These are phyloP conservation scores for Epicauta chinensis DNA, from an alignment of 1,140 invertebrate genomes.

Conservation along the genomic window DNA sequence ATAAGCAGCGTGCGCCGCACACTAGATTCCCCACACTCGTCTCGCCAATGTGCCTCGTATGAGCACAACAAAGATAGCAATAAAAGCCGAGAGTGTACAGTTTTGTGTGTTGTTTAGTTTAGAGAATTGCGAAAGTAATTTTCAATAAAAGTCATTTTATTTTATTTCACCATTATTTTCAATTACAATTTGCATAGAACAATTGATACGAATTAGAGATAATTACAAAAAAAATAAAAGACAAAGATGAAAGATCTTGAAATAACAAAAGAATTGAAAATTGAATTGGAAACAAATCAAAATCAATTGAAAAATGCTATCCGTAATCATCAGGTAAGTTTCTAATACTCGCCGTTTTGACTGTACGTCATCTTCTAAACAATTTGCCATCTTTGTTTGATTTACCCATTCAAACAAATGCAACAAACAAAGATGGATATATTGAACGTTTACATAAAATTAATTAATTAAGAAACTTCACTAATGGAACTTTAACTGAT, in stretches of 20 bases:
- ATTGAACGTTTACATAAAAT: background rate
- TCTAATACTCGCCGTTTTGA: conserved; percentile 13
- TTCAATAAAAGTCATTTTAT: background rate
- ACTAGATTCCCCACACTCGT: background rate
- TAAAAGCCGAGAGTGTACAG: conserved; percentile 4
- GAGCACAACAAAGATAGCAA: background rate
- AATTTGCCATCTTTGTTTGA: background rate
- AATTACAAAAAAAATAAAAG: background rate
- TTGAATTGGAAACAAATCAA: conserved; percentile 56
- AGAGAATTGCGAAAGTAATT: conserved; percentile 8
- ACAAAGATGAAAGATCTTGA: conserved; percentile 47
- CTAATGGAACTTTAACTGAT: conserved; percentile 8
- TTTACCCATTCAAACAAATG: background rate
- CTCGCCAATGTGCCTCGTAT: background rate
- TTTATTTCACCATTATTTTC: background rate
- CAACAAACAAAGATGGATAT: background rate
- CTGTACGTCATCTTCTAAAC: conserved; percentile 18
- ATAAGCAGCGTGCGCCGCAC: conserved; percentile 10
- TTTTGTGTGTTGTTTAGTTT: conserved; percentile 4
- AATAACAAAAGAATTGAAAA: conserved; percentile 57
- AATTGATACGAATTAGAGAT: conserved; percentile 1
- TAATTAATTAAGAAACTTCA: background rate
- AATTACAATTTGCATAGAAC: background rate
- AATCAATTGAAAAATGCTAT: conserved; percentile 60
- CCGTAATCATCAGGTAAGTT: conserved; percentile 59